These are phyloP conservation scores for Leptobrachium leishanense DNA, from an alignment of 2,113 vertebrate genomes.

Conservation along the genomic window DNA sequence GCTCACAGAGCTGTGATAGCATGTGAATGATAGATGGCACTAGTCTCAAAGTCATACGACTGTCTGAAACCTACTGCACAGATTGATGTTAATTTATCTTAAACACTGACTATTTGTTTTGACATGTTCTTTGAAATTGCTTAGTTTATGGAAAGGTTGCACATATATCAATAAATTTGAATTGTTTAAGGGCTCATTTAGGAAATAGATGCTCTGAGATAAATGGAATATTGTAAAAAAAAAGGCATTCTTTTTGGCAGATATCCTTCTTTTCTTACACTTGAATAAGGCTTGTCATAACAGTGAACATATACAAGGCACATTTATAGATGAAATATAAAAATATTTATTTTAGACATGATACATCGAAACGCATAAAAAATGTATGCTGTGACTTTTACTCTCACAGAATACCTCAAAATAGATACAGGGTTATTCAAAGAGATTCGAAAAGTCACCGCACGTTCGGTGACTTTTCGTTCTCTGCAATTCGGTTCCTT, in stretches of 20 bases:
- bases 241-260: neutral
- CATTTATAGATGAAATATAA: neutral
- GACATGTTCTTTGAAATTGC: conserved; percentile 53
- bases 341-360: too few species aligned
- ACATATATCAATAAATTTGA: conserved; percentile 60
- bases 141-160: conserved; percentile 52
- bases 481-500: too few species aligned
- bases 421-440: too few species aligned
- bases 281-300: neutral
- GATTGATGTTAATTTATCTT: conserved; percentile 53
- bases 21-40: conserved; percentile 11
- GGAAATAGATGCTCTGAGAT: neutral
- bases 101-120: conserved; percentile 50
- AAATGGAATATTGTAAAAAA: neutral
- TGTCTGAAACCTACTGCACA: conserved; percentile 49
- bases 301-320: neutral
- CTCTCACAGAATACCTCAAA: too few species aligned
- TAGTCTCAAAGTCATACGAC: conserved; percentile 44
- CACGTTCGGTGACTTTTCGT: too few species aligned
- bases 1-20: conserved; percentile 47
- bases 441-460: too few species aligned
- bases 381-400: too few species aligned
- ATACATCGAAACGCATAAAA: too few species aligned
- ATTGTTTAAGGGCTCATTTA: conserved; percentile 29
- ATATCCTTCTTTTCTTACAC: neutral